Evolutionary conservation across 2,797 vertebrate species (phyloP).

Genomic region (Pseudochromis fuscus): DNA sequence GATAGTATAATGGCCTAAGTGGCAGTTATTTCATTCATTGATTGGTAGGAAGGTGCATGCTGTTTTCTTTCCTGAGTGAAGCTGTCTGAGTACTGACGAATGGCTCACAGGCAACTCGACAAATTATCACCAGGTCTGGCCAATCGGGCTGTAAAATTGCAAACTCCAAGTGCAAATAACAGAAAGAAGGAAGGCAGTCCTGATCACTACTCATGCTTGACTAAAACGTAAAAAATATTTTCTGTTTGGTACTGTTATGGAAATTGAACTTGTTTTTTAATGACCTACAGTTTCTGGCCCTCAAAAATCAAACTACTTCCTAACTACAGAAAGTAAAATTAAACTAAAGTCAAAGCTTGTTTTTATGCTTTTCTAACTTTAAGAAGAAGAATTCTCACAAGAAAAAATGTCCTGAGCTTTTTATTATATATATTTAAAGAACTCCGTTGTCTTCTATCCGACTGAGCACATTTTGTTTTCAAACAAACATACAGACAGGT

Average conservation of each 20-base stretch:
- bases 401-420: conserved; percentile 16
- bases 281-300: neutral
- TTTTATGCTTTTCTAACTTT: conserved; percentile 12
- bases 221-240: conserved; percentile 13
- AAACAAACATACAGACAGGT: conserved; percentile 33
- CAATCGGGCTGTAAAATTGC: conserved; percentile 58
- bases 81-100: conserved; percentile 51
- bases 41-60: conserved; percentile 57
- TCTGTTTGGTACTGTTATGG: neutral
- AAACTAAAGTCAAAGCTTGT: neutral
- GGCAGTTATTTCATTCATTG: conserved; percentile 72
- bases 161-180: conserved; percentile 48
- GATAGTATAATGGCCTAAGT: conserved; percentile 67
- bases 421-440: neutral
- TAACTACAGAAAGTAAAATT: neutral
- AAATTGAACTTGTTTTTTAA: neutral
- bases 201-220: conserved; percentile 7
- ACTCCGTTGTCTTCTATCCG: conserved; percentile 16
- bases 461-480: conserved; percentile 40
- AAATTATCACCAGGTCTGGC: conserved; percentile 18
- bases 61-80: conserved; percentile 44
- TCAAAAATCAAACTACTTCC: neutral
- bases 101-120: conserved; percentile 33
- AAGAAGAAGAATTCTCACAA: conserved; percentile 14
- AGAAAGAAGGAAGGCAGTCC: conserved; percentile 7